phyloP scores from a whole-genome alignment of 2,113 vertebrate species.

The Trinectes maculatus region DNA sequence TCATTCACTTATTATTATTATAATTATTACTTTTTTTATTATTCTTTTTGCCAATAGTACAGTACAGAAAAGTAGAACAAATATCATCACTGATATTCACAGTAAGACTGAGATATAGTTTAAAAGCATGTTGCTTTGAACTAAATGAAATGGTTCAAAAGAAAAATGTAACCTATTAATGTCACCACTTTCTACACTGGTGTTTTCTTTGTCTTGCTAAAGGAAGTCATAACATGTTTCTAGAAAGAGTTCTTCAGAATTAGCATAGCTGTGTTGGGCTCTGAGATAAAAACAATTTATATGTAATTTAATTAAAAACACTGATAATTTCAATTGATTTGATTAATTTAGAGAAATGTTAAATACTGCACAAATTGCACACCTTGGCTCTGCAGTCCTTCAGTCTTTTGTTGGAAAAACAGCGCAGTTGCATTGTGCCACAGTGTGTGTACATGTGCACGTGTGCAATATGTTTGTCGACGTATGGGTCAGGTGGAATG shows the following conservation, averaged over 20 bases:
- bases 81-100: constrained; percentile 39
- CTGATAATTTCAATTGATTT: constrained; percentile 12
- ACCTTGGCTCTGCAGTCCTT: constrained; percentile 9
- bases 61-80: constrained; percentile 61
- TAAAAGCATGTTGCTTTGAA: constrained; percentile 14
- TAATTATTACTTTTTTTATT: constrained; percentile 21
- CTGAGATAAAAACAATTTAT: no score
- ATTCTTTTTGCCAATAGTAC: constrained; percentile 47
- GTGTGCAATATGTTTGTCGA: constrained; percentile 14
- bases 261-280: not conserved
- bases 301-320: not conserved
- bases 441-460: not conserved
- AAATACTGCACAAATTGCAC: not conserved
- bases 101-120: constrained; percentile 35
- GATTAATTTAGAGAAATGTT: constrained; percentile 18
- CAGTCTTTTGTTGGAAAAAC: not conserved
- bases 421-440: not conserved
- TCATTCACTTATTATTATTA: no score
- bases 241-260: not conserved
- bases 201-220: constrained; percentile 11
- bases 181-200: not conserved
- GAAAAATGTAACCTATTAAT: not conserved
- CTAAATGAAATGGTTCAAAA: constrained; percentile 12
- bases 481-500: constrained; percentile 39
- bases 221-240: constrained; percentile 6